Percentiles rank a stretch among this genome's conserved stretches.
phyloP scores from a whole-genome alignment of 2,888 invertebrate genomes.

The Eilema caniola region DNA sequence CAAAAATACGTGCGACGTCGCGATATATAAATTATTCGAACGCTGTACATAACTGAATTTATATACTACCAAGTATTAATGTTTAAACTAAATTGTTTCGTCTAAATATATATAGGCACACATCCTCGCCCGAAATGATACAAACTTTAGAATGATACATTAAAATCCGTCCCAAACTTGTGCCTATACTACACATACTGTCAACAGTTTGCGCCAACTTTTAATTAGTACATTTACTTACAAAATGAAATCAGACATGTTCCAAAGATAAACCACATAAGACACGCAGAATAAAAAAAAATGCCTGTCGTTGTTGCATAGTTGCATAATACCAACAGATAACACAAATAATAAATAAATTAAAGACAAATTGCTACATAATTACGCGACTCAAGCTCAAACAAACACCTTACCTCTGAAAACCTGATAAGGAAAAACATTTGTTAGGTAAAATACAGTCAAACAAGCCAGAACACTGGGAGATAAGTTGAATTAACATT shows the following conservation, averaged over 20 bases:
- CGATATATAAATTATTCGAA: constrained; percentile 35
- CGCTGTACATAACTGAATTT: constrained; percentile 41
- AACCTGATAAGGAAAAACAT: constrained; percentile 80
- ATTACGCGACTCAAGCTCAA: constrained; percentile 71
- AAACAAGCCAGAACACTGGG: constrained; percentile 54
- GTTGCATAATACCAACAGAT: constrained; percentile 30
- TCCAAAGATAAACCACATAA: constrained; percentile 36
- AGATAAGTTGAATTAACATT: constrained; percentile 16
- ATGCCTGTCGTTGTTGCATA: constrained; percentile 26
- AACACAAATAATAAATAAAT: constrained; percentile 51
- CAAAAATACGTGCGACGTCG: constrained; percentile 37
- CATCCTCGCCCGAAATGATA: constrained; percentile 39
- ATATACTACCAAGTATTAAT: constrained; percentile 38
- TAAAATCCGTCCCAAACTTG: constrained; percentile 28
- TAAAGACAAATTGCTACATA: constrained; percentile 63
- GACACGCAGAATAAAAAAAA: constrained; percentile 34
- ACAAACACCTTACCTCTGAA: constrained; percentile 79
- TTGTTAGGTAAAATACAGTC: constrained; percentile 53
- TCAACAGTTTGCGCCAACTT: constrained; percentile 42
- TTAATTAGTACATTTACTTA: constrained; percentile 48
- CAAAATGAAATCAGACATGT: constrained; percentile 40
- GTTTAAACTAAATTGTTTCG: constrained; percentile 29
- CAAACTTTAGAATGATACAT: constrained; percentile 31
- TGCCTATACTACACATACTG: constrained; percentile 34
- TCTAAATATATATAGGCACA: constrained; percentile 29